Base-by-base conservation (phyloP, 2,113 vertebrate species). In the Clupea harengus region DNA sequence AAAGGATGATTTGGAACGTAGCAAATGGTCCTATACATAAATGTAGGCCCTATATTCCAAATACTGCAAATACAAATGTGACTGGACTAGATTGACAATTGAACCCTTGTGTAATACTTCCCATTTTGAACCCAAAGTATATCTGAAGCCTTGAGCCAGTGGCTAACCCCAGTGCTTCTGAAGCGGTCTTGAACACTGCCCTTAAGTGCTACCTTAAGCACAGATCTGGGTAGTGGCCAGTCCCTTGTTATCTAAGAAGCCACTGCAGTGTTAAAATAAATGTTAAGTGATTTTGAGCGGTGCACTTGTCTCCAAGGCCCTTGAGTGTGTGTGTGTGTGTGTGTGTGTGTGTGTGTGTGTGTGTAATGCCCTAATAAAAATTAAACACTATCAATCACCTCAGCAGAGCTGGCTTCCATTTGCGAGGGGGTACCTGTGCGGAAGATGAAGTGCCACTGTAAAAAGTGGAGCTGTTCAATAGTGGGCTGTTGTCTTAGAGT, bases 401-500 rank as follows among this genome's bases (percentile, higher is more conserved):
- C 3, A 75, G 28, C 11, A n/a, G 28, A 15, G 2, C 64, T 72
- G 20, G 46, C 8, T 49, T 32, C 44, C 6, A 44, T 49, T 39
- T 44, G 44, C 52, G 28, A 67, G 28, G 45, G 60, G 78, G 6
- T 78, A 28, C 50, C 20, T 82, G 82, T 82, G 44, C 45, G 46
- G 67, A 67, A 50, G 80, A 87, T 82, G n/a, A n/a, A 83, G 45
- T 82, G 80, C 46, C 25, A n/a, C 22, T 13, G 32, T 45, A 32
- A 13, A 75, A 20, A 88, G 46, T 4, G 28, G 64, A 86, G 80
- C 60, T n/a, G 11, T 82, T 89, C 45, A 81, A 17, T 45, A 81
- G 67, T 60, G 80, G 46, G 8, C 46, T 45, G 22, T 75, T 75
- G 67, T 75, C 67, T 75, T 10, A 13, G 11, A 32, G 47, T 83